phyloP scores from a whole-genome alignment of 2,888 invertebrate species.

The Conomelus anceps region DNA sequence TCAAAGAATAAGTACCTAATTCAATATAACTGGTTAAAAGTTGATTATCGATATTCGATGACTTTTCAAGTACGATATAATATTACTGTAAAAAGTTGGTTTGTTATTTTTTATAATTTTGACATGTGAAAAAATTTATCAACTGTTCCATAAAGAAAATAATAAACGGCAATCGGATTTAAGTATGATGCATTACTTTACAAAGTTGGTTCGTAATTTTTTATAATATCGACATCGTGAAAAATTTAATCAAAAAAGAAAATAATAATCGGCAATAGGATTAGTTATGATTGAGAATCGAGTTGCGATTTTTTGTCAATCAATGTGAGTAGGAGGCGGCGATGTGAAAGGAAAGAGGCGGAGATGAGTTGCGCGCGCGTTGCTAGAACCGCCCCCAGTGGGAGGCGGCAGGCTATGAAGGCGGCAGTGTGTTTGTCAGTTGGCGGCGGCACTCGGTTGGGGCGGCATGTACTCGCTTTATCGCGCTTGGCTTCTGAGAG shows the following conservation, averaged over 20 bases:
- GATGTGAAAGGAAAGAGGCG: slow-evolving; percentile 20
- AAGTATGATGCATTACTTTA: too few relatives aligned
- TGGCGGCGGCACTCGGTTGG: neutral
- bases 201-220: neutral
- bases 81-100: neutral
- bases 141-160: too few relatives aligned
- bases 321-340: slow-evolving; percentile 17
- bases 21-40: too few relatives aligned
- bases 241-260: neutral
- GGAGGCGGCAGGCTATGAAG: neutral
- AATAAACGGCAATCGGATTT: too few relatives aligned
- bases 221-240: neutral
- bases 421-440: neutral
- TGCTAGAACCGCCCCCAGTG: neutral
- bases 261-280: neutral
- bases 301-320: neutral
- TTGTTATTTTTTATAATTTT: neutral
- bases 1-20: too few relatives aligned
- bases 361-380: slow-evolving; percentile 13
- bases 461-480: slow-evolving; percentile 44
- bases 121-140: too few relatives aligned
- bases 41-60: neutral
- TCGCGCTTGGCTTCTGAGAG: slow-evolving; percentile 42
- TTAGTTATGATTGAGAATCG: neutral
- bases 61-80: too few relatives aligned